Evolutionary conservation across 1,140 invertebrate genomes (phyloP).

Genomic region (Wiebesia pumilae): DNA sequence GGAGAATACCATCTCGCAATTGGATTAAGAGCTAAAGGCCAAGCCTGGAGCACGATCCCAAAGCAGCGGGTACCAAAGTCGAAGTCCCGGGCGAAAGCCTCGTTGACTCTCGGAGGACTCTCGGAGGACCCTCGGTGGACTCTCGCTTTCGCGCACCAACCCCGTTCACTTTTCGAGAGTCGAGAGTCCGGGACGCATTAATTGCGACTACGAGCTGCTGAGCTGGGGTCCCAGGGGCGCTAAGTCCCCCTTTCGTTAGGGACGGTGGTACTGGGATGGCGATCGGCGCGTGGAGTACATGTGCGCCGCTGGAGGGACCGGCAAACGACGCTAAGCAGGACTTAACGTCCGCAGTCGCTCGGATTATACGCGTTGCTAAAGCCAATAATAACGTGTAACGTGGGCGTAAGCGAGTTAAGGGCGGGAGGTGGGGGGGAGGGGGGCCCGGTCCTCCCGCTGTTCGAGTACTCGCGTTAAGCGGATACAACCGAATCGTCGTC

Average conservation of each 20-base stretch:
- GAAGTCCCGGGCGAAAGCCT: background rate
- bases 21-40: background rate
- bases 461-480: background rate
- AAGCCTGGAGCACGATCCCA: background rate
- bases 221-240: too few species aligned
- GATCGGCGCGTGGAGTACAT: too few species aligned
- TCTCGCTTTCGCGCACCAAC: background rate
- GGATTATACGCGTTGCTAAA: background rate
- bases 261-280: too few species aligned
- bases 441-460: background rate
- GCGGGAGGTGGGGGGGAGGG: too few species aligned
- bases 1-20: background rate
- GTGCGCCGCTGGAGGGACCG: too few species aligned
- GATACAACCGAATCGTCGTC: conserved; percentile 2
- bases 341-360: background rate
- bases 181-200: background rate
- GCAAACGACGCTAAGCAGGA: background rate
- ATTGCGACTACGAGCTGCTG: background rate
- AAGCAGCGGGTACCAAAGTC: too few species aligned
- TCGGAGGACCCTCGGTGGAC: background rate
- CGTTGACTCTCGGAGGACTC: background rate
- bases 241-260: background rate
- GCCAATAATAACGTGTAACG: background rate
- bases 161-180: background rate
- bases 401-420: background rate